Evolutionary conservation across 2,113 vertebrate genomes (phyloP).

Genomic region (Onychorhynchus coronatus): DNA sequence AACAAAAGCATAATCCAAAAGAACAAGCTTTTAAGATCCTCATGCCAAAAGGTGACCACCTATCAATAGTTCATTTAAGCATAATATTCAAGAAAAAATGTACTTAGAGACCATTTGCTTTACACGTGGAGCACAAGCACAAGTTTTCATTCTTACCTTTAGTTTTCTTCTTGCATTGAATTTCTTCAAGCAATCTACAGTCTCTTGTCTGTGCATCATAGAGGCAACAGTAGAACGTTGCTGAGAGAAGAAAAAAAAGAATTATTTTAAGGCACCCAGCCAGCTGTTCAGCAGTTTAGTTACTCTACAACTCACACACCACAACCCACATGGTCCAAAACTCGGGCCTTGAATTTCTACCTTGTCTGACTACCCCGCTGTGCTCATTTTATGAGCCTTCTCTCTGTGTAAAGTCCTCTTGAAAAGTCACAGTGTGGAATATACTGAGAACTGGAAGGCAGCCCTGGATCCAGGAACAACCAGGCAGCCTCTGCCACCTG

Average conservation of each 20-base stretch:
- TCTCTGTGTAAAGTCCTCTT: not conserved
- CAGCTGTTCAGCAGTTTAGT: not conserved
- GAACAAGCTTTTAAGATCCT: not conserved
- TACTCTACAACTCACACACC: not conserved
- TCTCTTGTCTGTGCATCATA: slow-evolving; percentile 99
- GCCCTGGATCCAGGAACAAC: not conserved
- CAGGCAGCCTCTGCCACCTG: not conserved
- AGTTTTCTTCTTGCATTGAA: slow-evolving; percentile 96
- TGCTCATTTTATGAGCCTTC: not conserved
- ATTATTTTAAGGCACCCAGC: not conserved
- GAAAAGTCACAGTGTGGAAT: not conserved
- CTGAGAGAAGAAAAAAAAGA: slow-evolving; percentile 64
- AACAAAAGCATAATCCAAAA: not conserved
- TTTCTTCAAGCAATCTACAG: slow-evolving; percentile 97
- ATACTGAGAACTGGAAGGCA: not conserved
- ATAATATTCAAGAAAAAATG: not conserved
- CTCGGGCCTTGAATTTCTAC: not conserved
- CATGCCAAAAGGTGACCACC: not conserved
- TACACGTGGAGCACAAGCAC: not conserved
- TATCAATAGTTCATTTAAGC: not conserved
- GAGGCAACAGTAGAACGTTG: slow-evolving; percentile 98
- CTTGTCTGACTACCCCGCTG: not conserved
- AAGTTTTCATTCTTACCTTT: slow-evolving; percentile 77
- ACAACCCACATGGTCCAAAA: not conserved
- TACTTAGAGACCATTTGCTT: not conserved